Conservation (phyloP, 2,888 invertebrate genomes). For the Synergus itoensis region DNA sequence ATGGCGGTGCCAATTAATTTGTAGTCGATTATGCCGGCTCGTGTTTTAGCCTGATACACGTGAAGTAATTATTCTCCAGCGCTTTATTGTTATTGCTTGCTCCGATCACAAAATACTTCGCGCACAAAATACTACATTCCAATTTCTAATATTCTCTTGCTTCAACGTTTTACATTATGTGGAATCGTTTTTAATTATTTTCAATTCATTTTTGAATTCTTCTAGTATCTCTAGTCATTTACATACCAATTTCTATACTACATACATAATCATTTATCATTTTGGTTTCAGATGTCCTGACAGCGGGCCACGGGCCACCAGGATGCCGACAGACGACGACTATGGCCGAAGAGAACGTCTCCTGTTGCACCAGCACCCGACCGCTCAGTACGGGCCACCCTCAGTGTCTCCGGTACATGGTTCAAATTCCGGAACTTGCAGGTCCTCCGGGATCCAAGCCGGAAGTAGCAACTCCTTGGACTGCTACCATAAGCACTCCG, state of each 20-base stretch:
- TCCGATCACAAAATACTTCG: constrained; percentile 22
- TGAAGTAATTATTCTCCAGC: constrained; percentile 46
- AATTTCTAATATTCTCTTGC: background rate
- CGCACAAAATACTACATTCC: background rate
- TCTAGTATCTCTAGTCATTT: background rate
- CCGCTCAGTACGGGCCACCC: constrained; percentile 71
- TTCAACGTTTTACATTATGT: background rate
- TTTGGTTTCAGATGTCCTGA: constrained; percentile 82
- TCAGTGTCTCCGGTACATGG: constrained; percentile 56
- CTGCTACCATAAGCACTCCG: constrained; percentile 79
- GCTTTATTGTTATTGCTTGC: constrained; percentile 51
- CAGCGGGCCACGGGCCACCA: constrained; percentile 83
- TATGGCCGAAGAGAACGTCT: constrained; percentile 78
- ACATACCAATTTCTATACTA: background rate
- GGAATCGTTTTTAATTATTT: background rate
- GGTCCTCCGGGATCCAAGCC: constrained; percentile 57
- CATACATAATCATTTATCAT: background rate
- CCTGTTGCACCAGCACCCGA: constrained; percentile 76
- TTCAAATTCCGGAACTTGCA: constrained; percentile 57
- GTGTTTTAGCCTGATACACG: constrained; percentile 57
- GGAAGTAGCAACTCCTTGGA: constrained; percentile 73
- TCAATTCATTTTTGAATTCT: too few species aligned
- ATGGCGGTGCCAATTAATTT: constrained; percentile 61
- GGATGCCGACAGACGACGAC: constrained; percentile 81
- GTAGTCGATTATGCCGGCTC: constrained; percentile 62